Percentiles rank a stretch among this genome's conserved stretches.
Evolutionary conservation across 2,888 invertebrate genomes (phyloP).

Genomic region (Ectemnius lituratus): DNA sequence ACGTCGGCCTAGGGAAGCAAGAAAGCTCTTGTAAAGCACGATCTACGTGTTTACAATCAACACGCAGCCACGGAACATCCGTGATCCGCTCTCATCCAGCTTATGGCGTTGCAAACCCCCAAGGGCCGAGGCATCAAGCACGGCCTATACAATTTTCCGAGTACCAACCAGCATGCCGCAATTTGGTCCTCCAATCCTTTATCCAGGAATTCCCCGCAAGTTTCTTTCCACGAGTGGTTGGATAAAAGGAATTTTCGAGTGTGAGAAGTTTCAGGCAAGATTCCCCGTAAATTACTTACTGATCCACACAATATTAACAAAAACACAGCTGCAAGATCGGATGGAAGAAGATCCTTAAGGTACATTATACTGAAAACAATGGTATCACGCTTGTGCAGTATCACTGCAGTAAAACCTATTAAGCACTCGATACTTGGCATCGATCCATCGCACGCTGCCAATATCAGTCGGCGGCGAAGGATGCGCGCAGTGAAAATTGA

Average conservation of each 20-base stretch:
- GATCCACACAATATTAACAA: too few species aligned
- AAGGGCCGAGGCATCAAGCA: not conserved
- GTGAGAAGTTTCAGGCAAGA: too few species aligned
- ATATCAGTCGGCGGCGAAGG: conserved; percentile 36
- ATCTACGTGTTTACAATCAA: conserved; percentile 12
- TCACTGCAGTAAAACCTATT: too few species aligned
- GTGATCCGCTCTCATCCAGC: conserved; percentile 29
- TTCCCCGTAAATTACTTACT: too few species aligned
- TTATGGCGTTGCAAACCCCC: conserved; percentile 19
- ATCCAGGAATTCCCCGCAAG: not conserved
- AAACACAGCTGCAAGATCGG: too few species aligned
- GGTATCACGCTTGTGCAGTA: too few species aligned
- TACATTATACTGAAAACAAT: too few species aligned
- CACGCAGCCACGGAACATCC: conserved; percentile 28
- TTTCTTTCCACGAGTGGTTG: not conserved
- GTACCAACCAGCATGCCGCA: not conserved
- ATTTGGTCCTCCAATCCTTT: not conserved
- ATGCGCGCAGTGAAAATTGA: conserved; percentile 54
- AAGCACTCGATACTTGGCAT: not conserved
- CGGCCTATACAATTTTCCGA: not conserved
- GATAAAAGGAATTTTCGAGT: too few species aligned
- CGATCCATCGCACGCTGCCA: conserved; percentile 42
- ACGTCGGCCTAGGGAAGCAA: conserved; percentile 32
- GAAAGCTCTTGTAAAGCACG: conserved; percentile 43
- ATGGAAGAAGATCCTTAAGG: too few species aligned